phyloP scores from a whole-genome alignment of 1,140 invertebrate genomes.

The Anoplolepis gracilipes region DNA sequence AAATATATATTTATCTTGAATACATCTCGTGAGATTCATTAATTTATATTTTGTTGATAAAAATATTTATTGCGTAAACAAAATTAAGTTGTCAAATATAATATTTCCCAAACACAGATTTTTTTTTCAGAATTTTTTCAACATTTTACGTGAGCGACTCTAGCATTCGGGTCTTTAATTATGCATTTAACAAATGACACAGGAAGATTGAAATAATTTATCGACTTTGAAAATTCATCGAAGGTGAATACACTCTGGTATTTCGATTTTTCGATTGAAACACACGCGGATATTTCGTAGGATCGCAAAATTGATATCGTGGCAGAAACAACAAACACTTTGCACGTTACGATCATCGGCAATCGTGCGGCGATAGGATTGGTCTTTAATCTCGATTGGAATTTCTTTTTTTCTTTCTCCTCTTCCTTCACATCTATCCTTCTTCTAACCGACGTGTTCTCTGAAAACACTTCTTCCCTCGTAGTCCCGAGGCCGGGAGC shows the following conservation, averaged over 20 bases:
- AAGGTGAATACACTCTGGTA: constrained; percentile 43
- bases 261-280: too few relatives aligned
- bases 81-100: too few relatives aligned
- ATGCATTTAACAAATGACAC: background rate
- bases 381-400: constrained; percentile 70
- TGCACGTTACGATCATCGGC: constrained; percentile 48
- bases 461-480: constrained; percentile 67
- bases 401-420: constrained; percentile 30
- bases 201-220: constrained; percentile 9
- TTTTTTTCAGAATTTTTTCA: background rate
- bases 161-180: constrained; percentile 18
- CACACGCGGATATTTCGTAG: constrained; percentile 15
- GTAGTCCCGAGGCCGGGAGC: too few relatives aligned
- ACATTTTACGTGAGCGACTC: background rate
- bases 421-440: background rate
- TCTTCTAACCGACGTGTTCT: constrained; percentile 42
- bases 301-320: constrained; percentile 25
- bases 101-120: background rate
- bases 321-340: constrained; percentile 61
- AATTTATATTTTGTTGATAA: background rate
- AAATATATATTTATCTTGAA: background rate
- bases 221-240: constrained; percentile 10
- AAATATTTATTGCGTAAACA: background rate
- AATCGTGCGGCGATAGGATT: constrained; percentile 63
- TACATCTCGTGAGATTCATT: background rate